These are phyloP conservation scores for Urechis unicinctus DNA, from an alignment of 2,888 invertebrate genomes.

Conservation along the genomic window DNA sequence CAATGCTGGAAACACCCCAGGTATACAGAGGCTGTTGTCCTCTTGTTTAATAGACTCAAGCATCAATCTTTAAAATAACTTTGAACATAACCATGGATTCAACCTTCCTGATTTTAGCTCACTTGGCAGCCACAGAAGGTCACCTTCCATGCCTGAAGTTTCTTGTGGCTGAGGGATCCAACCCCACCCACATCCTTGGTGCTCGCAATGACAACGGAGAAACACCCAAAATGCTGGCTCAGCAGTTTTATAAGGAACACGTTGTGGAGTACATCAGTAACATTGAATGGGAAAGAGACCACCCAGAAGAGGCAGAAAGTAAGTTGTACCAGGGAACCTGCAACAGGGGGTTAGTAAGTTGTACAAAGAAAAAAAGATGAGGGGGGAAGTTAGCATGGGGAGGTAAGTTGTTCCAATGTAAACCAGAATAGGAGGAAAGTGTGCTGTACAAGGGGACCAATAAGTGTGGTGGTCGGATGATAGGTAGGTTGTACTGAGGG, in stretches of 20 bases:
- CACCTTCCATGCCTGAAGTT: constrained; percentile 49
- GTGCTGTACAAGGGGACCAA: too few relatives aligned
- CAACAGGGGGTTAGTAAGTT: neutral
- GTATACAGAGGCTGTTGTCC: too few relatives aligned
- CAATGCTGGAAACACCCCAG: constrained; percentile 48
- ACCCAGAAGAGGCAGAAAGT: constrained; percentile 50
- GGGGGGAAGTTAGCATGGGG: too few relatives aligned
- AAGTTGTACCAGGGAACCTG: constrained; percentile 14
- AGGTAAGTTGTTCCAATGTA: too few relatives aligned
- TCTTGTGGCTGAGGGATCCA: constrained; percentile 36
- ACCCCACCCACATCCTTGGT: constrained; percentile 36
- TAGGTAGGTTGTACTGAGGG: too few relatives aligned
- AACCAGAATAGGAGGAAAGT: too few relatives aligned
- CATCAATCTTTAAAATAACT: too few relatives aligned
- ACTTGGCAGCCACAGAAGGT: constrained; percentile 49
- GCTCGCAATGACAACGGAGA: constrained; percentile 52
- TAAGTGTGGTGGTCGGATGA: too few relatives aligned
- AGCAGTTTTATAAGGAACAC: constrained; percentile 49
- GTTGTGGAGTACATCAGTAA: constrained; percentile 48
- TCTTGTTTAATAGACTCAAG: too few relatives aligned
- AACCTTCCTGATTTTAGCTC: constrained; percentile 43
- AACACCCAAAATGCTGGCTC: constrained; percentile 48
- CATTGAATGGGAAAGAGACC: constrained; percentile 49
- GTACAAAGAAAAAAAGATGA: too few relatives aligned
- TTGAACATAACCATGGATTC: too few relatives aligned